Conservation (phyloP, 2,113 vertebrate species). For the Rhadina sibilatrix region DNA sequence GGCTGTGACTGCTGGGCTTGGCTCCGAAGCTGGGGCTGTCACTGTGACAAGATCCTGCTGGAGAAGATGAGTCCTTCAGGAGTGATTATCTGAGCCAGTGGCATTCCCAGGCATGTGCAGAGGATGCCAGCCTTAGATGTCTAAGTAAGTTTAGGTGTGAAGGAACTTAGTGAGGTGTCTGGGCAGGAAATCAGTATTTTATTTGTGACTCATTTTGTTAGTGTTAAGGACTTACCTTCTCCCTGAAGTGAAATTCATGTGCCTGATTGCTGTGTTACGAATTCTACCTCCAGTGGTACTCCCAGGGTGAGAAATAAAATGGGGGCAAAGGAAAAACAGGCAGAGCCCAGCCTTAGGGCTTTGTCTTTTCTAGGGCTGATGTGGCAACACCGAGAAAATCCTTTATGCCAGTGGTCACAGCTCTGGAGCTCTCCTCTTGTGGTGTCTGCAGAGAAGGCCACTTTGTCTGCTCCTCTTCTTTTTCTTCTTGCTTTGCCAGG, state of each 20-base stretch:
- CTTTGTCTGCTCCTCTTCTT: not conserved
- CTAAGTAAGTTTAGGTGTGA: not conserved
- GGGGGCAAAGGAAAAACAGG: not conserved
- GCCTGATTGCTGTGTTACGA: not conserved
- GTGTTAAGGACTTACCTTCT: not conserved
- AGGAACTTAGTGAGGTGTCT: not conserved
- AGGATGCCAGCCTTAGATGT: not conserved
- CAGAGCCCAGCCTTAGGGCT: not conserved
- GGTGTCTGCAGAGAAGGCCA: not conserved
- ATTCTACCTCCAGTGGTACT: not conserved
- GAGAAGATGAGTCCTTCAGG: not conserved
- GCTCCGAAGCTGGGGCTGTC: accelerated
- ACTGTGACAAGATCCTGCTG: not conserved
- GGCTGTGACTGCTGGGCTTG: conserved; percentile 8
- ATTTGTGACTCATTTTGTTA: conserved; percentile 5
- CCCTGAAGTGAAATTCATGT: not conserved
- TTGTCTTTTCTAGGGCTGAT: not conserved
- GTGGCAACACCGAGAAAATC: not conserved
- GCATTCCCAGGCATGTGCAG: accelerated
- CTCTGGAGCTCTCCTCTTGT: not conserved
- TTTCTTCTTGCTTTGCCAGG: not conserved
- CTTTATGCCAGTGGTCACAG: not conserved
- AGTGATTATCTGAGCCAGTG: not conserved
- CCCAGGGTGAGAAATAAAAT: not conserved
- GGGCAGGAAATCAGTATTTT: not conserved